Percentiles rank a stretch among this genome's conserved stretches.
phyloP scores from a whole-genome alignment of 2,113 vertebrate species.

The Sterrhoptilus dennistouni region DNA sequence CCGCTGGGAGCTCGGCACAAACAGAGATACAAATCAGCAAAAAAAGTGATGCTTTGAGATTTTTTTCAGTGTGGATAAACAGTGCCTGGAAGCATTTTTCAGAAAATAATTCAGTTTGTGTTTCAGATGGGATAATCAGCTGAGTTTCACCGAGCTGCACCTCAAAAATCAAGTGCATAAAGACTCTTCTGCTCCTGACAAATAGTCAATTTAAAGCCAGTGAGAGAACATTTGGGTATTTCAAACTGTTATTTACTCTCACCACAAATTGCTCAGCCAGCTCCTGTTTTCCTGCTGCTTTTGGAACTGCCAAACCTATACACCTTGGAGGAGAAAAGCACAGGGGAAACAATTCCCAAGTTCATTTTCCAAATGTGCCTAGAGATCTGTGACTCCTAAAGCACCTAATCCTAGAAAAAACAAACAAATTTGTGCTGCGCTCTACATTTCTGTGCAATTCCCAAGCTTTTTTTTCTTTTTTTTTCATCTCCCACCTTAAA shows the following conservation, averaged over 20 bases:
- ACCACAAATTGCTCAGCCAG: background rate
- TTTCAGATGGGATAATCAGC: background rate
- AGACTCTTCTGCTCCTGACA: background rate
- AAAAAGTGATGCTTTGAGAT: background rate
- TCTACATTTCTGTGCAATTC: background rate
- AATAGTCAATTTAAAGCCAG: background rate
- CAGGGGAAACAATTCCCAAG: background rate
- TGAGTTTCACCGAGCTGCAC: accelerated
- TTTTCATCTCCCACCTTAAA: background rate
- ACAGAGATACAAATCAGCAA: background rate
- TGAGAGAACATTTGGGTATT: background rate
- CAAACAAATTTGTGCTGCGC: background rate
- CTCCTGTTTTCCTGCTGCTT: background rate
- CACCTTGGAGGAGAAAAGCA: background rate
- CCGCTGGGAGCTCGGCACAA: accelerated
- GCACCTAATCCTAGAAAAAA: background rate
- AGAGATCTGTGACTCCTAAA: background rate
- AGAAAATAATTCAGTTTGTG: background rate
- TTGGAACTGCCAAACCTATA: background rate
- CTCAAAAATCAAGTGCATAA: background rate
- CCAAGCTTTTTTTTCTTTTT: background rate
- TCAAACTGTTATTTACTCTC: background rate
- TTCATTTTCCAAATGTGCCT: background rate
- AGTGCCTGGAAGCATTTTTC: background rate
- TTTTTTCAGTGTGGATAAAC: background rate